A percentile compares a stretch with the other conserved stretches of the same genome.
phyloP scores from a whole-genome alignment of 2,113 vertebrate species.

The Callospermophilus lateralis region DNA sequence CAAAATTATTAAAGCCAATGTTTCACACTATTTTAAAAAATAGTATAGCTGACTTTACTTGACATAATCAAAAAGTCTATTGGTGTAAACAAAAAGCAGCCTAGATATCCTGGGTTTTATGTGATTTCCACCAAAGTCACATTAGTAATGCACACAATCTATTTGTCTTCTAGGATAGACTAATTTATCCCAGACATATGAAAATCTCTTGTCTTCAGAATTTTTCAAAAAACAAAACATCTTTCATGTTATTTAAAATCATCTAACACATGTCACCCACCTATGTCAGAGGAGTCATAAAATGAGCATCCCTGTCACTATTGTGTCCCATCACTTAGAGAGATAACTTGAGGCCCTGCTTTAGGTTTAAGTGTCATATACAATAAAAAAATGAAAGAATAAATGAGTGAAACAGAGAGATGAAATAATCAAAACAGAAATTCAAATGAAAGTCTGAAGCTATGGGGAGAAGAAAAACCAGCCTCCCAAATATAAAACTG shows the following conservation, averaged over 20 bases:
- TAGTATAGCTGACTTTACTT: not conserved
- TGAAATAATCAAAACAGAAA: not conserved
- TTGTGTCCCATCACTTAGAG: not conserved
- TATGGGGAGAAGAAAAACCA: not conserved
- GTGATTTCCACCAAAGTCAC: not conserved
- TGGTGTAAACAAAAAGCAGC: not conserved
- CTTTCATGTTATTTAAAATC: not conserved
- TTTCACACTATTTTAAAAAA: slow-evolving; percentile 3
- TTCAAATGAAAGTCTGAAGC: not conserved
- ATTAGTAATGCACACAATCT: not conserved
- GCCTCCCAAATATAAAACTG: not conserved
- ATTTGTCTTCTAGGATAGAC: not conserved
- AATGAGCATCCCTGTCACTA: not conserved
- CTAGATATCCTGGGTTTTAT: not conserved
- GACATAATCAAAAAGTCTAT: not conserved
- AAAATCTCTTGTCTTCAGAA: slow-evolving; percentile 11
- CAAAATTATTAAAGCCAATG: not conserved
- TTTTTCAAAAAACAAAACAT: not conserved
- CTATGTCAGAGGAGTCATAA: not conserved
- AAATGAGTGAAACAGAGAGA: not conserved
- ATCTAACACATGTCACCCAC: not conserved
- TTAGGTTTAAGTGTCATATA: not conserved
- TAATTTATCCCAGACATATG: not conserved
- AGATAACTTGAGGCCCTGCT: not conserved
- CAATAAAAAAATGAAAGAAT: not conserved